Base-by-base conservation (phyloP, 2,797 vertebrate species). In the Thunnus albacares region DNA sequence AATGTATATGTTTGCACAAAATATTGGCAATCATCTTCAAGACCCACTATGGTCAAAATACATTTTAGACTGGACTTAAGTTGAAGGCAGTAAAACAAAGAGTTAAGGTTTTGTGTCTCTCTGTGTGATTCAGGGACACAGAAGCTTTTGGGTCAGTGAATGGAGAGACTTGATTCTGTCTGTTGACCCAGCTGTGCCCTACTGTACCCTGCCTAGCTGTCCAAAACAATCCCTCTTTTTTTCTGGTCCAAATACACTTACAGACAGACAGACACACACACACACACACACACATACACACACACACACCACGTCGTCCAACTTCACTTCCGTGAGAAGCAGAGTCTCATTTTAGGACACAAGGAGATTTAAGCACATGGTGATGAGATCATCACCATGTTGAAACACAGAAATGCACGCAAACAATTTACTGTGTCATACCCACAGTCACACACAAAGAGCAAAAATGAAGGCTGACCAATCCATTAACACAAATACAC, bases 261-360 rank as follows among this genome's bases (percentile, higher is more conserved):
- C 45, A 47, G 8, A 47, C 45, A 47, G 14, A 47, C 45, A 49
- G 51, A 55, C 60, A 73, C 30, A 51, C 70, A 66, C 14, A 60
- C 6, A 57, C 62, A 69, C 43, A 78, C 58, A 47, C 52, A 55
- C 38, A 35, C 58, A 35, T 41, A 38, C 28, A 70, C 67, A 51
- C 22, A 20, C 58, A 65, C 51, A 26, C 75, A 47, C 47, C 80
- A 20, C 53, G 30, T 65, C 73, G 33, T 74, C 78, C 1, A 11
- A 77, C 71, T 81, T 66, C 47, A 80, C 85, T 82, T 89, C 62
- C 80, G 80, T 91, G 92, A 80, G 63, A 89, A 92, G 76, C 62
- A n/a, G 67, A 26, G 72, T 79, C 75, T 79, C 26, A 64, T 82
- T 81, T 92, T 79, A 82, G 64, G 17, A 64, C 76, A 83, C 58